Conservation (phyloP, 2,888 invertebrate genomes). For the Oxyscelio sp. region DNA sequence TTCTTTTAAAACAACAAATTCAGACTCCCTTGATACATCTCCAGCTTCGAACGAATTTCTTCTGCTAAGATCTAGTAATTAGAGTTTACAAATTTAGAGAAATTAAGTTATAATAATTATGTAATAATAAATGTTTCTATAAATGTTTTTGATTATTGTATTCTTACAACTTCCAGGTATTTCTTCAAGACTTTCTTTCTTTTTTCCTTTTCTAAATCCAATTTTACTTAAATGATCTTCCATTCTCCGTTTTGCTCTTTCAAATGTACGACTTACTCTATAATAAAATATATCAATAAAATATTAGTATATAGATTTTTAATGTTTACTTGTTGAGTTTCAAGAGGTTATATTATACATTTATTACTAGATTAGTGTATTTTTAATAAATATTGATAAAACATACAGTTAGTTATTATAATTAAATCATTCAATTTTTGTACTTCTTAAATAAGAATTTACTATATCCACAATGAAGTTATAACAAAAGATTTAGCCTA, state of each 20-base stretch:
- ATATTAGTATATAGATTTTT: not conserved
- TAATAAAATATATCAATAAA: conserved; percentile 12
- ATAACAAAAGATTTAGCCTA: no score
- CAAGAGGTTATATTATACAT: no score
- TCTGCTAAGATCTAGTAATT: conserved; percentile 91
- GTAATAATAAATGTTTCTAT: no score
- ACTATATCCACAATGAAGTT: no score
- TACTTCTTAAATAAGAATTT: no score
- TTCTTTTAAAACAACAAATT: conserved; percentile 96
- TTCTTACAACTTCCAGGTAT: conserved; percentile 93
- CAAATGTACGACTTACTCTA: conserved; percentile 91
- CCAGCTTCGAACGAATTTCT: conserved; percentile 95
- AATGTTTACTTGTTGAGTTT: not conserved
- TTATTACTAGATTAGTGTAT: no score
- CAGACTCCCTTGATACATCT: conserved; percentile 94
- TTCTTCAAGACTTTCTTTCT: conserved; percentile 97
- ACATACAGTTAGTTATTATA: no score
- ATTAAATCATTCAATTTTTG: no score
- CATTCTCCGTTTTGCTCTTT: conserved; percentile 95
- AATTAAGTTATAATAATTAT: not conserved
- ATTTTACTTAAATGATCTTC: conserved; percentile 96
- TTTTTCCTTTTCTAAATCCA: conserved; percentile 94
- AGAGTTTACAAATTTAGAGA: not conserved
- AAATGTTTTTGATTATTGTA: not conserved
- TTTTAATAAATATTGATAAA: no score